These are phyloP conservation scores for Agapostemon virescens DNA, from an alignment of 2,888 invertebrate species.

Conservation along the genomic window DNA sequence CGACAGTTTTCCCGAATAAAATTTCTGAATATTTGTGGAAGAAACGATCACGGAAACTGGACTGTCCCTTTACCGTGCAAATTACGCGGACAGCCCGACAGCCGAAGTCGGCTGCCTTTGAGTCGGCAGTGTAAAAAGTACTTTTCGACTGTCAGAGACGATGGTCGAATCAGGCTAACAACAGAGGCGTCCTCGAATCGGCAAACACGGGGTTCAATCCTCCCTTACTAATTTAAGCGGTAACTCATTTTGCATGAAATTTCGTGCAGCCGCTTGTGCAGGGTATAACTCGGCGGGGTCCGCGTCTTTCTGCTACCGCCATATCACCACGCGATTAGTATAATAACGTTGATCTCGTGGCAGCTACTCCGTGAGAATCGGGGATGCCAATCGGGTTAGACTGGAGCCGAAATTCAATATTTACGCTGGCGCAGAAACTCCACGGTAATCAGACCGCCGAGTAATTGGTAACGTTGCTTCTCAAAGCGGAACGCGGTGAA, in stretches of 20 bases:
- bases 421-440: constrained; percentile 70
- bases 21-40: neutral
- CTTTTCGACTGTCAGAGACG: neutral
- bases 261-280: neutral
- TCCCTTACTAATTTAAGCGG: constrained; percentile 8
- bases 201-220: constrained; percentile 21
- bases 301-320: constrained; percentile 7
- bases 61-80: neutral
- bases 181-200: neutral
- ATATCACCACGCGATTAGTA: constrained; percentile 59
- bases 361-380: constrained; percentile 54
- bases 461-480: constrained; percentile 66
- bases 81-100: neutral
- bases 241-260: constrained; percentile 21
- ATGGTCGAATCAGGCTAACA: constrained; percentile 19
- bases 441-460: constrained; percentile 70
- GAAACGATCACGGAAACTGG: neutral
- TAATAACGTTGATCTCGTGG: constrained; percentile 62
- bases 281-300: neutral
- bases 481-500: constrained; percentile 56
- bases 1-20: neutral
- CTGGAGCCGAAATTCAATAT: constrained; percentile 72
- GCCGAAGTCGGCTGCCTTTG: neutral
- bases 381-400: constrained; percentile 67
- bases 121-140: neutral